phyloP scores from a whole-genome alignment of 2,113 vertebrate species.

The Hippocampus mohnikei region DNA sequence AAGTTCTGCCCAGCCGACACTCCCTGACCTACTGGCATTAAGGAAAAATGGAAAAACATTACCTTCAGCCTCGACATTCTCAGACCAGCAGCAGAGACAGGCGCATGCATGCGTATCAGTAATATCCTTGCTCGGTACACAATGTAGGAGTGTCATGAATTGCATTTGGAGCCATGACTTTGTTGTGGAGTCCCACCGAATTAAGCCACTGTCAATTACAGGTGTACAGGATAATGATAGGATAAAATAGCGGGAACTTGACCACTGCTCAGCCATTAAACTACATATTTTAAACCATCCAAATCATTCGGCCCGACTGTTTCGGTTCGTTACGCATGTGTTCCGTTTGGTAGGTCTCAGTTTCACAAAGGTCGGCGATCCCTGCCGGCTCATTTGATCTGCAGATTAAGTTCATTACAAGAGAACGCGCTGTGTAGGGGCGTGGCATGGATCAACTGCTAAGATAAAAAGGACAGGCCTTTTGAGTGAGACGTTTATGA shows the following conservation, averaged over 20 bases:
- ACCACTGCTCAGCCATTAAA: too few species aligned
- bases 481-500: slow-evolving; percentile 4
- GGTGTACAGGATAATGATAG: not conserved
- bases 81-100: slow-evolving; percentile 12
- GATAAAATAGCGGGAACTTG: not conserved
- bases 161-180: slow-evolving; percentile 35
- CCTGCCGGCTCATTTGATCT: slow-evolving; percentile 34
- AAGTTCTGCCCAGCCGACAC: slow-evolving; percentile 66
- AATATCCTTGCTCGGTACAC: slow-evolving; percentile 18
- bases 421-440: slow-evolving; percentile 31
- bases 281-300: too few species aligned
- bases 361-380: slow-evolving; percentile 26
- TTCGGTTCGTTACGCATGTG: too few species aligned
- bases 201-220: slow-evolving; percentile 10
- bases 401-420: slow-evolving; percentile 52
- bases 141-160: slow-evolving; percentile 21
- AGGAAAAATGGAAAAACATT: slow-evolving; percentile 75
- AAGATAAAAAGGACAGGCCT: slow-evolving; percentile 25
- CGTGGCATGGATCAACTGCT: slow-evolving; percentile 34
- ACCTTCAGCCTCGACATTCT: slow-evolving; percentile 54
- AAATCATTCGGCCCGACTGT: too few species aligned
- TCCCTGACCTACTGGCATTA: slow-evolving; percentile 77
- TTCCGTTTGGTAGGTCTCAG: not conserved
- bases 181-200: slow-evolving; percentile 42
- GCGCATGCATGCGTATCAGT: slow-evolving; percentile 8